phyloP scores from a whole-genome alignment of 1,140 invertebrate genomes.

The Aphidius gifuensis region DNA sequence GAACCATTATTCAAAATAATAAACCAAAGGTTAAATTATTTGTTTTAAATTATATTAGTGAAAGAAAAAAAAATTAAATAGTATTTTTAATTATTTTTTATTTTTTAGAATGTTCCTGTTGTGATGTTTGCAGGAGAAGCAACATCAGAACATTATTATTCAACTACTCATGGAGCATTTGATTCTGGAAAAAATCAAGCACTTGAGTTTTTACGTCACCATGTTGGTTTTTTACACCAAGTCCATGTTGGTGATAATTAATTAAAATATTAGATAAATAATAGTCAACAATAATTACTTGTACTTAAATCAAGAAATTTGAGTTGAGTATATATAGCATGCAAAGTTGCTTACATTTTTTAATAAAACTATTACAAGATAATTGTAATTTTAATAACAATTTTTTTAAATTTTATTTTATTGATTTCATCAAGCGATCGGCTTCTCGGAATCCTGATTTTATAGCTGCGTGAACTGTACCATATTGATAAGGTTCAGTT shows the following conservation, averaged over 20 bases:
- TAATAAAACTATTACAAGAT: no score
- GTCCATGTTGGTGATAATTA: slow-evolving; percentile 19
- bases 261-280: background rate
- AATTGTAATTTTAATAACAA: no score
- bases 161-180: slow-evolving; percentile 70
- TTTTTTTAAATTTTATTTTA: slow-evolving; percentile 30
- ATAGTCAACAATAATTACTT: no score
- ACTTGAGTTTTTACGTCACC: slow-evolving; percentile 42
- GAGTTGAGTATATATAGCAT: background rate
- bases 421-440: slow-evolving; percentile 54
- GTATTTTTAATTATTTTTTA: slow-evolving; percentile 22
- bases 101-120: slow-evolving; percentile 51
- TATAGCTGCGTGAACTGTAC: slow-evolving; percentile 78
- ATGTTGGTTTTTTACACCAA: no score
- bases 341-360: background rate
- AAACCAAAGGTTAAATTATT: slow-evolving; percentile 8
- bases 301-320: background rate
- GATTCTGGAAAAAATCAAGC: slow-evolving; percentile 59
- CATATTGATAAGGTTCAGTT: slow-evolving; percentile 65
- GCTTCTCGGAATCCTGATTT: slow-evolving; percentile 77
- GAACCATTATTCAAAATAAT: slow-evolving; percentile 13
- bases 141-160: slow-evolving; percentile 65
- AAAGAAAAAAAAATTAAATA: slow-evolving; percentile 11
- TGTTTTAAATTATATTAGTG: no score
- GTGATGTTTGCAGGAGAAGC: slow-evolving; percentile 75